phyloP scores from a whole-genome alignment of 2,797 vertebrate genomes.

The Acipenser ruthenus region DNA sequence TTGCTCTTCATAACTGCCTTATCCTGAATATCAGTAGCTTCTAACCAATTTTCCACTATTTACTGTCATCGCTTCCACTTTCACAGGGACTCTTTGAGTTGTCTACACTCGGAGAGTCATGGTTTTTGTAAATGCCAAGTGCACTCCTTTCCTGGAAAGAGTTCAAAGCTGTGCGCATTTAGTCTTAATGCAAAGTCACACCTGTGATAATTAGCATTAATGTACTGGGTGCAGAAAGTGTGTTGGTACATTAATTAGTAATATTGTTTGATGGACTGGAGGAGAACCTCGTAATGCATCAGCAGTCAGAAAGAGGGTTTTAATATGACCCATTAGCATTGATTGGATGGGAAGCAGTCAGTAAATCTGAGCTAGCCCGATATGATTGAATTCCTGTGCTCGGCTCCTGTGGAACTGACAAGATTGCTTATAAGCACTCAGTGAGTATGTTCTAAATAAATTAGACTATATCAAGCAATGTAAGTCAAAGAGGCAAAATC shows the following conservation, averaged over 20 bases:
- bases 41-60: too few species aligned
- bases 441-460: slow-evolving; percentile 6
- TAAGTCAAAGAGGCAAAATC: background rate
- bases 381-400: background rate
- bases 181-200: background rate
- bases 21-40: too few species aligned
- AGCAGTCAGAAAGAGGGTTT: background rate
- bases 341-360: slow-evolving; percentile 6
- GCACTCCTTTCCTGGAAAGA: too few species aligned
- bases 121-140: too few species aligned
- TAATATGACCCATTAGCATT: slow-evolving; percentile 8
- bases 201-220: background rate
- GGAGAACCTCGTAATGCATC: background rate
- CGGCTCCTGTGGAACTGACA: background rate
- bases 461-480: background rate
- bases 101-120: too few species aligned
- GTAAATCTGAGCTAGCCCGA: slow-evolving; percentile 4
- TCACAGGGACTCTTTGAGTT: too few species aligned
- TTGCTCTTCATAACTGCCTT: too few species aligned
- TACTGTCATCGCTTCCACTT: too few species aligned
- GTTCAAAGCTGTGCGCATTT: too few species aligned
- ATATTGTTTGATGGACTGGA: slow-evolving; percentile 1
- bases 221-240: background rate
- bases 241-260: background rate
- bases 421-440: slow-evolving; percentile 3